Evolutionary conservation across 2,888 invertebrate species (phyloP).

Genomic region (Synanthedon tipuliformis): DNA sequence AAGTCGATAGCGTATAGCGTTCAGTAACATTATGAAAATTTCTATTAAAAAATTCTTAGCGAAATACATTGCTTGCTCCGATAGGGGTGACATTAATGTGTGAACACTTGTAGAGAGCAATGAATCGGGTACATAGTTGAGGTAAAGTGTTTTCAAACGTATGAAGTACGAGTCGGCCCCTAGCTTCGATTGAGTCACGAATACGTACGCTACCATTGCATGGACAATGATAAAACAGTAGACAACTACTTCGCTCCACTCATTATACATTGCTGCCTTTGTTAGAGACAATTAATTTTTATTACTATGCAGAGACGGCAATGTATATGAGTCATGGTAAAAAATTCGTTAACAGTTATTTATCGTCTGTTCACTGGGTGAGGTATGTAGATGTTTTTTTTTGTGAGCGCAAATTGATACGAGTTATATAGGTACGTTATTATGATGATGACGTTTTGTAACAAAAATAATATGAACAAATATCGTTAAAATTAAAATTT

Average conservation of each 20-base stretch:
- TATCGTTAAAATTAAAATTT: too few species aligned
- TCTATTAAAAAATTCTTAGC: neutral
- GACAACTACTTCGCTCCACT: neutral
- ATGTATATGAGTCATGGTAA: too few species aligned
- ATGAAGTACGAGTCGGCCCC: conserved; percentile 35
- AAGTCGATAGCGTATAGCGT: neutral
- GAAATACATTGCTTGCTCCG: neutral
- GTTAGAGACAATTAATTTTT: neutral
- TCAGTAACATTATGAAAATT: neutral
- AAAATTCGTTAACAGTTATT: too few species aligned
- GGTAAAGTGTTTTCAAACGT: neutral
- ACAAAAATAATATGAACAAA: too few species aligned
- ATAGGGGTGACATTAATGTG: neutral
- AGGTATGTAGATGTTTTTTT: conserved; percentile 5
- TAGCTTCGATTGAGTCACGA: conserved; percentile 48
- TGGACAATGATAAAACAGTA: conserved; percentile 24
- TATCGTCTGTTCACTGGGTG: too few species aligned
- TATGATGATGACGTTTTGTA: too few species aligned
- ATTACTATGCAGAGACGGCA: too few species aligned
- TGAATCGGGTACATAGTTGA: neutral
- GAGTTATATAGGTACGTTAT: too few species aligned
- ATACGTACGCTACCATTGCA: conserved; percentile 23
- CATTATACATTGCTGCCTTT: neutral
- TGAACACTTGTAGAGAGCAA: neutral
- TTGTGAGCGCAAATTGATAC: neutral